phyloP scores from a whole-genome alignment of 2,888 invertebrate species.

The Dicranocentrus wangi region DNA sequence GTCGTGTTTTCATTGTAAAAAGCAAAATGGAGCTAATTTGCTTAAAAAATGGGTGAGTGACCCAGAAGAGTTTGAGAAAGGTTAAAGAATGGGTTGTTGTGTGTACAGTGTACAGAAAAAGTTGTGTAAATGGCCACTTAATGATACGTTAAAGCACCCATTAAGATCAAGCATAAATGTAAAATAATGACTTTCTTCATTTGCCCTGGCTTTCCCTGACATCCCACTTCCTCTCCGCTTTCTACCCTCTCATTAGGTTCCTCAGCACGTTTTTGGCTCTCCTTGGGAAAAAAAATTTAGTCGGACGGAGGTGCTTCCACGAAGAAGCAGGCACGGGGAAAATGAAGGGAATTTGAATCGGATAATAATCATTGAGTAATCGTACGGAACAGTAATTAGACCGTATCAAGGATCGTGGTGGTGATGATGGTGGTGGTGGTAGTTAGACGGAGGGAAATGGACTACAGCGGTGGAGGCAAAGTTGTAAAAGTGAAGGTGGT shows the following conservation, averaged over 20 bases:
- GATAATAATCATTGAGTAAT: constrained; percentile 41
- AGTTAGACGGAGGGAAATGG: background rate
- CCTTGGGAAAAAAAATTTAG: background rate
- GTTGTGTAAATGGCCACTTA: constrained; percentile 51
- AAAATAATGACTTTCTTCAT: constrained; percentile 53
- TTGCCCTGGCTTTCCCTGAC: background rate
- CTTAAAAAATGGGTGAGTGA: no score
- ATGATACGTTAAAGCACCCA: constrained; percentile 54
- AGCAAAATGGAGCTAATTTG: no score
- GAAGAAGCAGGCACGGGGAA: background rate
- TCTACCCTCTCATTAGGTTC: constrained; percentile 32
- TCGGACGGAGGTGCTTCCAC: background rate
- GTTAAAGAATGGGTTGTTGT: no score
- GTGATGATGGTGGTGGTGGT: no score
- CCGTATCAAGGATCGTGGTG: no score
- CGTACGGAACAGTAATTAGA: constrained; percentile 44
- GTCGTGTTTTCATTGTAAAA: no score
- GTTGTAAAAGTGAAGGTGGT: background rate
- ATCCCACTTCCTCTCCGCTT: constrained; percentile 23
- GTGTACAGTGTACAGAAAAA: no score
- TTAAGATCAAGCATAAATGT: constrained; percentile 54
- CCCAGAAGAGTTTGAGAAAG: no score
- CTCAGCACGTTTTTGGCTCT: background rate
- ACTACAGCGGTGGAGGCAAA: background rate
- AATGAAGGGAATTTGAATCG: constrained; percentile 19